Conservation (phyloP, 1,140 invertebrate species). For the Diploscapter pachys region DNA sequence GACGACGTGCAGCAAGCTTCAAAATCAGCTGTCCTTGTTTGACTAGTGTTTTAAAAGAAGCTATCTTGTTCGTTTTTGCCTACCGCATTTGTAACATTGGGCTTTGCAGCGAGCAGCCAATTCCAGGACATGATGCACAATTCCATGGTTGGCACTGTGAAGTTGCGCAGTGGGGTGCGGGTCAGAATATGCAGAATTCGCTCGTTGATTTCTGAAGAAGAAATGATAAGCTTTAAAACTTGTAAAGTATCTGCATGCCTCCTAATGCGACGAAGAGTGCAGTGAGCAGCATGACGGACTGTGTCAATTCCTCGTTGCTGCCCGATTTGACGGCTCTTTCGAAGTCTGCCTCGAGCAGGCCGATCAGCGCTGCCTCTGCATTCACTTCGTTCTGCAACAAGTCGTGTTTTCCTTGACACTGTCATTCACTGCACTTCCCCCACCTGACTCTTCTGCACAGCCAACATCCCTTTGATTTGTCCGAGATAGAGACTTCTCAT, state of each 20-base stretch:
- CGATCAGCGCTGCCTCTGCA: constrained; percentile 29
- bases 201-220: constrained; percentile 62
- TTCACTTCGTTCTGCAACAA: too few species aligned
- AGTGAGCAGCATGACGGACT: constrained; percentile 81
- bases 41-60: too few species aligned
- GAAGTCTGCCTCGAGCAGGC: constrained; percentile 47
- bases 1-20: too few species aligned
- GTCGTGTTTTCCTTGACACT: constrained; percentile 39
- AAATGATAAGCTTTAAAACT: constrained; percentile 28
- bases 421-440: neutral
- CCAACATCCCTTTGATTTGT: constrained; percentile 71
- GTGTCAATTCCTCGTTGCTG: constrained; percentile 66
- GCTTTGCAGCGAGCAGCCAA: constrained; percentile 87
- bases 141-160: constrained; percentile 80
- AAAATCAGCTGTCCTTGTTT: too few species aligned
- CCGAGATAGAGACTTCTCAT: constrained; percentile 82
- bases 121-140: constrained; percentile 94
- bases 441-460: constrained; percentile 39
- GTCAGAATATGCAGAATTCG: constrained; percentile 75
- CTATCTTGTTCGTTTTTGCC: neutral
- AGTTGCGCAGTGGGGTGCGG: constrained; percentile 80
- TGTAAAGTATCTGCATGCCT: constrained; percentile 60
- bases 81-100: constrained; percentile 68
- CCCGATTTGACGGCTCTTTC: constrained; percentile 42
- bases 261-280: constrained; percentile 77